These are phyloP conservation scores for Aphodius sticticus DNA, from an alignment of 2,888 invertebrate species.

Conservation along the genomic window DNA sequence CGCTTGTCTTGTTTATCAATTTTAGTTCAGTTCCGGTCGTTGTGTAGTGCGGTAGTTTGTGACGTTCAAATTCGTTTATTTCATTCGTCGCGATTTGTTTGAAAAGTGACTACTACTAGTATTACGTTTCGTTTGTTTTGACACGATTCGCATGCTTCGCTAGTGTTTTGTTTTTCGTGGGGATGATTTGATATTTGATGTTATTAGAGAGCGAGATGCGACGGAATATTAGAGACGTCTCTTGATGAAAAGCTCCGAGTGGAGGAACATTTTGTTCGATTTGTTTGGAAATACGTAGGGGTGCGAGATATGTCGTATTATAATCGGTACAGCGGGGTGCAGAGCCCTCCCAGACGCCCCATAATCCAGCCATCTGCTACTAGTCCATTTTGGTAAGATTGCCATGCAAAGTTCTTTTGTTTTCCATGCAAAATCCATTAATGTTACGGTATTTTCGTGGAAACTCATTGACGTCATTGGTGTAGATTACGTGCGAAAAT, in stretches of 20 bases:
- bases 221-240: background rate
- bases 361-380: constrained; percentile 52
- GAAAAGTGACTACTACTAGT: constrained; percentile 5
- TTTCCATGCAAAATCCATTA: background rate
- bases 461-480: background rate
- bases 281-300: background rate
- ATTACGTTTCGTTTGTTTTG: background rate
- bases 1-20: constrained; percentile 36
- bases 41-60: constrained; percentile 30
- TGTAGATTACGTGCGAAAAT: background rate
- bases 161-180: constrained; percentile 11
- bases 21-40: constrained; percentile 38
- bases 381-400: constrained; percentile 56
- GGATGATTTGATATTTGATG: background rate
- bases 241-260: background rate
- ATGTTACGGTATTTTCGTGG: background rate
- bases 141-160: constrained; percentile 9
- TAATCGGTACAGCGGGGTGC: constrained; percentile 41
- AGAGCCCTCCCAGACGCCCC: constrained; percentile 51
- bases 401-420: constrained; percentile 6
- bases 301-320: constrained; percentile 13
- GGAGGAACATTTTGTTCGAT: background rate
- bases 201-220: background rate
- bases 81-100: constrained; percentile 11
- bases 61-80: constrained; percentile 19